These are phyloP conservation scores for Montipora sp. DNA, from an alignment of 64 coral and sea anemone genomes.

Conservation along the genomic window DNA sequence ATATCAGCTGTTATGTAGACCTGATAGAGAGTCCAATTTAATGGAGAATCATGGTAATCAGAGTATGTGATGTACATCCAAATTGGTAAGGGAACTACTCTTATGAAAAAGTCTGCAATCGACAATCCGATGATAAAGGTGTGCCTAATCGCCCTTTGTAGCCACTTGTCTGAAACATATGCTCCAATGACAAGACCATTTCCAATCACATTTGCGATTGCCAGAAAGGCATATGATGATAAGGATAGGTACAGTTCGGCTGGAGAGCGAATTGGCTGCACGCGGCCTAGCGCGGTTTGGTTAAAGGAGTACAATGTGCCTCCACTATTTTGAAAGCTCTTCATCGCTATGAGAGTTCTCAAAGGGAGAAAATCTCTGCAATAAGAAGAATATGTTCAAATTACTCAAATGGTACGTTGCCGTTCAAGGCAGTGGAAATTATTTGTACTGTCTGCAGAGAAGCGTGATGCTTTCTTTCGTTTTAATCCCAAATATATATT, in stretches of 20 bases:
- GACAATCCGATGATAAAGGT: slow-evolving; percentile 62
- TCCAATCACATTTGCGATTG: slow-evolving; percentile 5
- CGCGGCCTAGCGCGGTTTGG: not conserved
- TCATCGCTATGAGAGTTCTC: not conserved
- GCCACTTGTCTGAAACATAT: slow-evolving; percentile 33
- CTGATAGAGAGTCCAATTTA: slow-evolving; percentile 38
- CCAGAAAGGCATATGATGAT: slow-evolving; percentile 19
- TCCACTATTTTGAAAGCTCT: not conserved
- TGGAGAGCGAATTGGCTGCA: not conserved
- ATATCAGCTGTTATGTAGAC: slow-evolving; percentile 74
- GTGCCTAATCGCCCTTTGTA: slow-evolving; percentile 9
- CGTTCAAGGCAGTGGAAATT: too few relatives aligned
- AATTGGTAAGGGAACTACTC: slow-evolving; percentile 41
- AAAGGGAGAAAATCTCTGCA: too few relatives aligned
- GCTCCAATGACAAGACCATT: slow-evolving; percentile 59
- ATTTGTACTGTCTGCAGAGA: too few relatives aligned
- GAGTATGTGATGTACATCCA: slow-evolving; percentile 48
- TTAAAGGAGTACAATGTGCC: not conserved
- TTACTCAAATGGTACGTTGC: too few relatives aligned
- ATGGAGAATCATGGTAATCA: not conserved
- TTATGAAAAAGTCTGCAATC: slow-evolving; percentile 51
- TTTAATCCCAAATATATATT: too few relatives aligned
- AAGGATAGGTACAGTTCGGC: slow-evolving; percentile 30
- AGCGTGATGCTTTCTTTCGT: too few relatives aligned
- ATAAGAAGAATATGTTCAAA: too few relatives aligned